Evolutionary conservation across 2,888 invertebrate genomes (phyloP), one percentile per base, ranked within the genome.

Genomic region (Imbricaverruca yamaguchii): DNA sequence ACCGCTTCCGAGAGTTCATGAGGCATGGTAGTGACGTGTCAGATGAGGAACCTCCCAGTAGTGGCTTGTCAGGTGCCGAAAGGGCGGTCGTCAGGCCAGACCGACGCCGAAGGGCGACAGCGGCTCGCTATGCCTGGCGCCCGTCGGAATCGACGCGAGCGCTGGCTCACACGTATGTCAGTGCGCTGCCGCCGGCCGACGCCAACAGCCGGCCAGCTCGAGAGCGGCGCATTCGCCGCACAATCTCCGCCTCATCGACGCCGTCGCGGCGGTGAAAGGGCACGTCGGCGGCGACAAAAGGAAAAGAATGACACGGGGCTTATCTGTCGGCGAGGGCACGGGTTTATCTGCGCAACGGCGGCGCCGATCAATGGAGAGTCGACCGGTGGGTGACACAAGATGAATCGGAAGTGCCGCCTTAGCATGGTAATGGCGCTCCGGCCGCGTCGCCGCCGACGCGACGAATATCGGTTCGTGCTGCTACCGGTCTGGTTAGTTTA

Each of bases 261-360:
- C 9, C 65, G 65, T 23, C 65, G 23, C 65, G 65, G 7, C 65
- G 23, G 65, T 65, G 65, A 65, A 65, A 65, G 65, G 65, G 65
- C 65, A 65, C 65, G 65, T 65, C 65, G 65, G 23, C 65, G n/a
- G 13, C 65, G 65, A 65, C 65, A 65, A 65, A 65, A 65, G 65
- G 23, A 65, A 65, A 65, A 65, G 65, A 65, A 65, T 65, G 65
- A 65, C 23, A 23, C 18, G 4, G 23, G 65, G 65, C 65, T 65
- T 65, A 65, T 65, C 65, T 65, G 65, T 7, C 65, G 65, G 65
- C 65, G 65, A 65, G 65, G 65, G 65, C 18, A 23, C 65, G 65
- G 65, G 61, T 61, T 61, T 61, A 61, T 61, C 61, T 61, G 61
- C 61, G 61, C 61, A 21, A 18, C 23, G 65, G 23, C 23, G 23